Base-by-base conservation (phyloP, 2,797 vertebrate genomes). In the Holocentrus rufus region DNA sequence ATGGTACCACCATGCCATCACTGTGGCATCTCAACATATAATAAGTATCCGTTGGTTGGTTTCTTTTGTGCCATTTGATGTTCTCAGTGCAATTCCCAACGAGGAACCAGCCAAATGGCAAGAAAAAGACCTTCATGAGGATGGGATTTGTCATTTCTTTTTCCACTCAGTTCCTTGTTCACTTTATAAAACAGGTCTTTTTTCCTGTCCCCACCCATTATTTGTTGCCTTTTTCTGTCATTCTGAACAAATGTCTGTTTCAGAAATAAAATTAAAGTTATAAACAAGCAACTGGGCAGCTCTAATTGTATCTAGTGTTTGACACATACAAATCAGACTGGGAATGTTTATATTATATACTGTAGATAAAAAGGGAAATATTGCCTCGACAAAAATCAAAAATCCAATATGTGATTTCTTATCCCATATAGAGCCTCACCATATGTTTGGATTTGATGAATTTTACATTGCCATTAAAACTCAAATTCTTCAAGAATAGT, bases 221-320 rank as follows among this genome's bases (percentile, higher is more conserved):
- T 64, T 61, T 14, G n/a, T 55, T 39, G 14, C 44, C 36, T 62
- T 75, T 74, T 63, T 23, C 47, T 73, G 69, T 63, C 56, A 59
- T 55, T 10, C n/a, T 73, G 17, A 84, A 74, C 31, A 42, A 14
- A 31, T 10, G 20, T 69, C 52, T 70, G 46, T 50, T 52, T 80
- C n/a, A 59, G 31, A n/a, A 46, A 46, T 20, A 81, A 79, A 34
- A 84, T 77, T 82, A 81, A 82, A 87, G 25, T 65, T 81, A 56
- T 53, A 58, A 68, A 68, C 68, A 53, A 55, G 1, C 15, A 22
- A 50, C 63, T 15, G 65, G 11, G 30, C 39, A 4, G 52, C 31
- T 56, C 23, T 64, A 22, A 44, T 68, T 44, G 42, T 15, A 44
- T 11, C 14, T 44, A 5, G 42, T 15, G 14, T 44, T 44, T 15